Evolutionary conservation across 2,888 invertebrate genomes (phyloP), one percentile per base, ranked within the genome.

Genomic region (Eremobia ochroleuca): DNA sequence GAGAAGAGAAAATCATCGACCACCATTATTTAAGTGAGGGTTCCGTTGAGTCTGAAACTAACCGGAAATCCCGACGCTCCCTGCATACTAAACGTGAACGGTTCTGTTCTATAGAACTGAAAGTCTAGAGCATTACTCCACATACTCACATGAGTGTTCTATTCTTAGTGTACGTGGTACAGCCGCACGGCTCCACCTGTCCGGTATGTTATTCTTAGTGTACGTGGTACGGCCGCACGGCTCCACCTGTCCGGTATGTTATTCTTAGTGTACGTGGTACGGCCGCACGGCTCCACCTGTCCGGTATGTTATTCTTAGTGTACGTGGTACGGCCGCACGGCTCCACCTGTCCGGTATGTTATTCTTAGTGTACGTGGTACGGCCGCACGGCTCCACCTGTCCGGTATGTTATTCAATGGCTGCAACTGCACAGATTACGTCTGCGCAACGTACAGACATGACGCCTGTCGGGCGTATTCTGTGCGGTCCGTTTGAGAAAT

Each of bases 391-490:
- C 15, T 9, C 52, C 15, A 43, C 52, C 40, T 52, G 59, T 66
- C 34, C 25, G 11, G 8, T 52, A 34, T 52, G 25, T 61, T 61
- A 65, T 34, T 31, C 21, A 15, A 34, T 31, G 34, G 31, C 43
- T 11, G n/a, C 25, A 11, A 8, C 18, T 0, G 25, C n/a, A 55
- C 34, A 64, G 4, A 40, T 11, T 43, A 52, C 25, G 65, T 52
- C 43, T 55, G 25, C 15, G 28, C 15, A 11, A n/a, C 43, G 37
- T 25, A n/a, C 34, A 8, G 49, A 65, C 49, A 28, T 61, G 40
- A 79, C 52, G n/a, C 3, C 59, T 37, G 52, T 74, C 81, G 8
- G 59, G 66, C 37, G n/a, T 46, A 46, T n/a, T 40, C n/a, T 34
- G n/a, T 61, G 3, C 67, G 11, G 21, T n/a, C 46, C n/a, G 28